Evolutionary conservation across 2,888 invertebrate genomes (phyloP), one percentile per base, ranked within the genome.

Genomic region (Agrotis segetum): DNA sequence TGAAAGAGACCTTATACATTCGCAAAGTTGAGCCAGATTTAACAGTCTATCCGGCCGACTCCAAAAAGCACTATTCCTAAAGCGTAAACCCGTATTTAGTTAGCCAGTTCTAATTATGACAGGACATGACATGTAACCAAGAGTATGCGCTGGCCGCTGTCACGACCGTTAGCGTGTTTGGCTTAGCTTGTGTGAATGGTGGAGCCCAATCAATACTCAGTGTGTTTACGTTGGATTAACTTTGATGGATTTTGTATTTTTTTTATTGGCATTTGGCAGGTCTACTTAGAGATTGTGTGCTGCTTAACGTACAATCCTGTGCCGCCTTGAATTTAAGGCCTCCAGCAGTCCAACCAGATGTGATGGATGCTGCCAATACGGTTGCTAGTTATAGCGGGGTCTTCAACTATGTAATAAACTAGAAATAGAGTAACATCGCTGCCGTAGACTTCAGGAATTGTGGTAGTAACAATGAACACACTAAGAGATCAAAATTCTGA

Each of bases 31-130:
- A 40, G 40, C 40, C 40, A 40, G 40, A 40, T 40, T 40, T 1
- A 40, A 11, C 40, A 40, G 40, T 11, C 34, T 34, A 40, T 40
- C 40, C 9, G 9, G 9, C 9, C 40, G 1, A 11, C 40, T 40
- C 40, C 11, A 40, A 40, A 40, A 11, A 40, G 40, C 40, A 11
- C 9, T 40, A 40, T 40, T 11, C 40, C 40, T 40, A 40, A 40
- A 40, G 40, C 40, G 7, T 34, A 34, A 34, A 40, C 11, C 40
- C 40, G 40, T 40, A 40, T 40, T 34, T 34, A 34, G 40, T 11
- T 62, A 68, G 46, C 53, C 55, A 58, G 63, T 69, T 69, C 47
- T 65, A 56, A 73, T 56, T 64, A 6, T 65, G 49, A 67, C 56
- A 21, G 29, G 44, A 56, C 49, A 44, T 61, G 34, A 29, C 5